phyloP scores from a whole-genome alignment of 2,888 invertebrate genomes.

The Melolontha melolontha region DNA sequence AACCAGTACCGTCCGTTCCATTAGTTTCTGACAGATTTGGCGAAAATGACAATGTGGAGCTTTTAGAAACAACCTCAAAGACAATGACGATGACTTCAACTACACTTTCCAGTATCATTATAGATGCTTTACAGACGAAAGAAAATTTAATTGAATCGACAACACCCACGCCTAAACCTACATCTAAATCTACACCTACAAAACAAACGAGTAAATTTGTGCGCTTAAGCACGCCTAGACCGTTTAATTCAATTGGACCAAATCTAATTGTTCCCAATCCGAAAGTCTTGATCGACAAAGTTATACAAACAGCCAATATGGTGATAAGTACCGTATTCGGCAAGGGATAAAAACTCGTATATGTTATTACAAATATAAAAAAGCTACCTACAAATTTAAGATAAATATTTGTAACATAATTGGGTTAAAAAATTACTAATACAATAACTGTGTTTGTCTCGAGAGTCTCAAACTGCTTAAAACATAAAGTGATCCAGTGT shows the following conservation, averaged over 20 bases:
- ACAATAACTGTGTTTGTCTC: too few relatives aligned
- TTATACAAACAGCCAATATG: constrained; percentile 32
- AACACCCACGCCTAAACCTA: background rate
- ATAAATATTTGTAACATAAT: too few relatives aligned
- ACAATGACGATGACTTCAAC: constrained; percentile 29
- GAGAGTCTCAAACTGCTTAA: too few relatives aligned
- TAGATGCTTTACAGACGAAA: constrained; percentile 9
- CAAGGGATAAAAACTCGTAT: too few relatives aligned
- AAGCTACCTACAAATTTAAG: too few relatives aligned
- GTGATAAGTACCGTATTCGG: constrained; percentile 41
- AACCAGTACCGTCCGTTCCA: constrained; percentile 11
- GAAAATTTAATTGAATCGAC: background rate
- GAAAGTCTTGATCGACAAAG: constrained; percentile 34
- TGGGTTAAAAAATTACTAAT: too few relatives aligned
- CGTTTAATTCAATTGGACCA: constrained; percentile 42
- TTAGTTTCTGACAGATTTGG: constrained; percentile 6
- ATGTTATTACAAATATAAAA: too few relatives aligned
- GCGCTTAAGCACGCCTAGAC: constrained; percentile 16
- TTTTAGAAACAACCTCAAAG: constrained; percentile 36
- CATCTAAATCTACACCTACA: background rate
- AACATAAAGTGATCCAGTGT: too few relatives aligned
- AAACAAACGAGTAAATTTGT: constrained; percentile 3
- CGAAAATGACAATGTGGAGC: background rate
- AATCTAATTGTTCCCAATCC: constrained; percentile 42
- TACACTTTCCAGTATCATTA: constrained; percentile 20